Evolutionary conservation across 2,888 invertebrate genomes (phyloP).

Genomic region (Spialia ferax): DNA sequence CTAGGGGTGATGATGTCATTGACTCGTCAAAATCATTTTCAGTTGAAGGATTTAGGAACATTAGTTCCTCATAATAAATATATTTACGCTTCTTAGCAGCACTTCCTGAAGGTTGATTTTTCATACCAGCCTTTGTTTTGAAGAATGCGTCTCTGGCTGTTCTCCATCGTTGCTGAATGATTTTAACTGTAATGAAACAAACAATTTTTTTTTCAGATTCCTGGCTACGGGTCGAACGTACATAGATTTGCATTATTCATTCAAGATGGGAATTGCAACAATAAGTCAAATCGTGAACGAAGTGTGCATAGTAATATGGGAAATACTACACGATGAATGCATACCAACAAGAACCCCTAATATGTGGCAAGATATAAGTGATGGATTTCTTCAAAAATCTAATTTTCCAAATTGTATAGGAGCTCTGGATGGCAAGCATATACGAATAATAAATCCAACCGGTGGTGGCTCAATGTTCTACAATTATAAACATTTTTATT

Average conservation of each 20-base stretch:
- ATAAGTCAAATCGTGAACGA: constrained; percentile 47
- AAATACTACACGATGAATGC: constrained; percentile 46
- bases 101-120: constrained; percentile 47
- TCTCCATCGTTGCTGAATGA: constrained; percentile 47
- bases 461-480: constrained; percentile 7
- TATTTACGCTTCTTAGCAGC: constrained; percentile 47
- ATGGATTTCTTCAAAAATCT: constrained; percentile 41
- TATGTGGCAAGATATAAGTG: constrained; percentile 44
- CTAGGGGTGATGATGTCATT: constrained; percentile 42
- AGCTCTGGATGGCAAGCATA: constrained; percentile 4
- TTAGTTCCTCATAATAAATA: constrained; percentile 47
- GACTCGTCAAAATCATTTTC: constrained; percentile 47
- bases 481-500: constrained; percentile 49
- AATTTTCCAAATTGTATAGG: constrained; percentile 18
- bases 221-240: constrained; percentile 52
- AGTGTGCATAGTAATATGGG: constrained; percentile 44
- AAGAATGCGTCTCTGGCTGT: constrained; percentile 43
- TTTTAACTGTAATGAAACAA: constrained; percentile 48
- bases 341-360: constrained; percentile 43
- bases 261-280: constrained; percentile 41
- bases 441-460: constrained; percentile 4
- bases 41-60: constrained; percentile 46
- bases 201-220: constrained; percentile 48
- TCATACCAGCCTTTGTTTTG: constrained; percentile 44
- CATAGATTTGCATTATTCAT: constrained; percentile 48